These are phyloP conservation scores for Pilophorus perplexus DNA, from an alignment of 2,888 invertebrate species.

Conservation along the genomic window DNA sequence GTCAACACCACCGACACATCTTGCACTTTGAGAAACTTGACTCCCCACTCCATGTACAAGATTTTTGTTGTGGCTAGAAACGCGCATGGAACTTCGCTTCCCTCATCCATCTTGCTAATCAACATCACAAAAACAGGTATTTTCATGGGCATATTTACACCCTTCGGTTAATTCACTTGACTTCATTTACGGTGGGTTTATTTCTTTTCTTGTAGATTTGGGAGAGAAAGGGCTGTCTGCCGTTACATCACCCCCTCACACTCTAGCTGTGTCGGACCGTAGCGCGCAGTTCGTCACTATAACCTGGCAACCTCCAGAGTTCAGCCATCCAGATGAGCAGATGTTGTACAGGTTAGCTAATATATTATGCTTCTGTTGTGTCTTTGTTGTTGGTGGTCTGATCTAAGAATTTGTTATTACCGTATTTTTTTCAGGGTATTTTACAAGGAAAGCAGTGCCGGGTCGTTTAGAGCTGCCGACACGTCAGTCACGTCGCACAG, in stretches of 20 bases:
- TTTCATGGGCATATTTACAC: too few relatives aligned
- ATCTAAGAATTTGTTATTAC: too few relatives aligned
- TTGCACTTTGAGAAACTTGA: slow-evolving; percentile 62
- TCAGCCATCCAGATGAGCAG: slow-evolving; percentile 74
- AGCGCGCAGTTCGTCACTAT: slow-evolving; percentile 80
- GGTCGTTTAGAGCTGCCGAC: slow-evolving; percentile 61
- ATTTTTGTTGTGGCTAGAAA: slow-evolving; percentile 78
- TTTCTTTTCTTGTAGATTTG: slow-evolving; percentile 50
- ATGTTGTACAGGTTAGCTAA: slow-evolving; percentile 65
- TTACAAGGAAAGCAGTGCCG: slow-evolving; percentile 66
- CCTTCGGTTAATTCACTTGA: not conserved
- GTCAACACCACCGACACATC: slow-evolving; percentile 65
- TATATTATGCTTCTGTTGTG: too few relatives aligned
- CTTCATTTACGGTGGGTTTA: too few relatives aligned
- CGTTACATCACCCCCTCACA: slow-evolving; percentile 78
- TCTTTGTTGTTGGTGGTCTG: too few relatives aligned
- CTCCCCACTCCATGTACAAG: slow-evolving; percentile 69
- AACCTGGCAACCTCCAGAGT: slow-evolving; percentile 82
- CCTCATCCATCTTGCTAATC: slow-evolving; percentile 75
- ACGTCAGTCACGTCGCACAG: slow-evolving; percentile 70
- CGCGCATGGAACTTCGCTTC: slow-evolving; percentile 73
- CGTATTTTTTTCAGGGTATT: slow-evolving; percentile 60
- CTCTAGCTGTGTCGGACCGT: slow-evolving; percentile 71
- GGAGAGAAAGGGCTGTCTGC: slow-evolving; percentile 58
- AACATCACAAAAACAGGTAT: slow-evolving; percentile 63